Base-by-base conservation (phyloP, 2,797 vertebrate genomes). In the Aulostomus chinensis region DNA sequence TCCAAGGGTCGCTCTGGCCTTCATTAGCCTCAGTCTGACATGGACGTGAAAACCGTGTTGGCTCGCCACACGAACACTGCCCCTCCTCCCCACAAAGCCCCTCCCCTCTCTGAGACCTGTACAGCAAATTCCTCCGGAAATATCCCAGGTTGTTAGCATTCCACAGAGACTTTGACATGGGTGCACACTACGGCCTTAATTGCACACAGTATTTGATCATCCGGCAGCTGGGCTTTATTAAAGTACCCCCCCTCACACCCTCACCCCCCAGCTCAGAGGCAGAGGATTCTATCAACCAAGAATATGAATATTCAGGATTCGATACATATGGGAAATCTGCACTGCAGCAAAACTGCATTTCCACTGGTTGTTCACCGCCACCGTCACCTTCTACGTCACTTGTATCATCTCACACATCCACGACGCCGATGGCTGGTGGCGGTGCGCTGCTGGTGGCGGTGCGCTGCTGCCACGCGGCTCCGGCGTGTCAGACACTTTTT, bases 21-120 rank as follows among this genome's bases (percentile, higher is more conserved):
- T 87, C 76, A 89, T 90, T 89, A 86, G 80, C 77, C 71, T 73
- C 84, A 71, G 80, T 83, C 82, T 83, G 82, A 88, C 85, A 85
- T 46, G 71, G 75, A 85, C 85, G 81, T 69, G 81, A 85, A 85
- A 81, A 84, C 83, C 76, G 85, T 81, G 85, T 72, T 85, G 72
- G 70, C 66, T 79, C 82, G 72, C 82, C 68, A 81, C 78, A 79
- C 68, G 69, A 83, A 64, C 62, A 10, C 65, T 39, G 45, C 66
- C 68, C 69, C 80, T 58, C 81, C 75, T 61, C 59, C 49, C 11
- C 35, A 2, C 32, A 12, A 16, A 53, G 41, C 38, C 40, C 40
- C 49, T 55, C 58, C 50, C 54, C 45, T 67, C 62, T 59, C 36
- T 24, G 59, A 81, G 76, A 84, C 74, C 73, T 76, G 67, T 36